Evolutionary conservation across 53 echinoderm and acorn worm genomes (phyloP), one percentile per base, ranked within the genome.

Genomic region (Paracentrotus lividus): DNA sequence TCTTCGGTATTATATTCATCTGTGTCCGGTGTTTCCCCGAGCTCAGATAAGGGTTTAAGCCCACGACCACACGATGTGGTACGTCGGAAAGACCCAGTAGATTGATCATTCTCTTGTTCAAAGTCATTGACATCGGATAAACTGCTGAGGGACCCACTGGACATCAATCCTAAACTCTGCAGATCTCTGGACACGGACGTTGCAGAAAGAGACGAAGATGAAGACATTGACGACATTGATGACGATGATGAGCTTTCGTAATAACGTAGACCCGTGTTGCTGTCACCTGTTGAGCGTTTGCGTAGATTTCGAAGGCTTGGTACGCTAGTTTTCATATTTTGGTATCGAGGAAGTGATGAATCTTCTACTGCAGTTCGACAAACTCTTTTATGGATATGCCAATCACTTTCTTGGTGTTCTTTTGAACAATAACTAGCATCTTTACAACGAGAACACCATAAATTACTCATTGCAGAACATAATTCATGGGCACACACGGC

Each of bases 331-430:
- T n/a, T 78, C 45, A 64, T 42, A 29, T 34, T 93, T 65, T 88
- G 55, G 67, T 40, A n/a, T n/a, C n/a, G n/a, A n/a, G n/a, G n/a
- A n/a, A n/a, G n/a, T 23, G 24, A 8, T 31, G n/a, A 32, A n/a
- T 84, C 85, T 42, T 67, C 85, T 69, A 84, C 51, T 29, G 90
- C 66, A 32, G 67, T 29, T 18, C 88, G 59, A 84, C 97, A 97
- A 6, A 56, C 90, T n/a, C 77, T 94, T 92, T 93, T 96, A 90
- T 97, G 97, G 24, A 26, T 90, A 59, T 85, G 88, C 96, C 95
- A 97, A 85, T 97, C 94, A 85, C 85, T 85, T 64, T 87, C 95
- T 58, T 95, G 96, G 44, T 97, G 97, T 12, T 96, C 95, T 69
- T 94, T 94, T 29, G 94, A 64, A 66, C 97, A 97, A 87, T 97